Evolutionary conservation across 2,113 vertebrate genomes (phyloP).

Genomic region (Pipra filicauda): DNA sequence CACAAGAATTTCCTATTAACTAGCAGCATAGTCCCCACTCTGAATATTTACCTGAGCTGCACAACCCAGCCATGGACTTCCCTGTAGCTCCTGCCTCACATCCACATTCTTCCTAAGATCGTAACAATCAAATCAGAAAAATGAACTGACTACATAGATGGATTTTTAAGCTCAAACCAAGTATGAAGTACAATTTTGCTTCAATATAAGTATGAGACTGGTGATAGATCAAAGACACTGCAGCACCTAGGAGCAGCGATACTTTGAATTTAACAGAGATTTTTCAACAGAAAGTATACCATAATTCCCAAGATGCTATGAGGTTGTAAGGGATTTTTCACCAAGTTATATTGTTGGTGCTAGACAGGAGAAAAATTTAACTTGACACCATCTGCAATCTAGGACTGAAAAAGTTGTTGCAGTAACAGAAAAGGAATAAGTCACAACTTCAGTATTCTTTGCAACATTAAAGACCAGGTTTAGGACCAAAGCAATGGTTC

Average conservation of each 20-base stretch:
- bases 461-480: background rate
- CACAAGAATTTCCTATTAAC: background rate
- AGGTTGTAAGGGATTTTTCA: background rate
- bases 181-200: conserved; percentile 40
- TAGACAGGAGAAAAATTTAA: background rate
- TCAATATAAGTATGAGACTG: background rate
- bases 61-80: background rate
- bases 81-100: background rate
- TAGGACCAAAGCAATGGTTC: background rate
- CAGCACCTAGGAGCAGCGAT: background rate
- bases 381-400: background rate
- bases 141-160: background rate
- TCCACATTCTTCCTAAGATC: background rate
- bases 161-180: conserved; percentile 46
- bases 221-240: background rate
- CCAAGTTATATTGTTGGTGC: background rate
- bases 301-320: background rate
- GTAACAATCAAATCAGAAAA: conserved; percentile 15
- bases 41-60: background rate
- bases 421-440: background rate
- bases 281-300: conserved; percentile 9
- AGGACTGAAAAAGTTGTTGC: background rate
- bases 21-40: background rate
- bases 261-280: background rate
- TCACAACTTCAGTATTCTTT: background rate